Conservation (phyloP, 2,888 invertebrate genomes). For the Arenicola marina region DNA sequence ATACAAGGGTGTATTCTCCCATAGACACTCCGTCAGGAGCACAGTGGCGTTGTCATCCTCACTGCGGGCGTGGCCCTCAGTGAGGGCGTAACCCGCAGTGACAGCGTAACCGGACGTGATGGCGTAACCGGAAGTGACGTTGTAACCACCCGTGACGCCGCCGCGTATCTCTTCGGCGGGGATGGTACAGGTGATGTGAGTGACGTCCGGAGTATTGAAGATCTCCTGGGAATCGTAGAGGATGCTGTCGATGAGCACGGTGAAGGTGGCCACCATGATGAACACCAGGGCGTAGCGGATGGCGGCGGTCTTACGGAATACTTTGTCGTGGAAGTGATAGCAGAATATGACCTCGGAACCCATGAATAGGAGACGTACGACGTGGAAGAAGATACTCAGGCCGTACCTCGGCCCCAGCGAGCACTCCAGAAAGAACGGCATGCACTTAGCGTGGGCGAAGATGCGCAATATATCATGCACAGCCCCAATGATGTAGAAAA, state of each 20-base stretch:
- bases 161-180: no score
- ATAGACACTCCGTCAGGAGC: not conserved
- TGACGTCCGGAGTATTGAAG: no score
- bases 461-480: slow-evolving; percentile 4
- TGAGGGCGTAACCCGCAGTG: no score
- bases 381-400: not conserved
- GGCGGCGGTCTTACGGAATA: not conserved
- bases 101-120: no score
- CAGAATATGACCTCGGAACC: not conserved
- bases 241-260: not conserved
- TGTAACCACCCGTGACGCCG: no score
- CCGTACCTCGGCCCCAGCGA: not conserved
- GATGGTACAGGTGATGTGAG: no score
- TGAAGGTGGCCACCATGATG: not conserved
- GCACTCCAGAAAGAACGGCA: not conserved
- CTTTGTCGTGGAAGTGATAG: not conserved
- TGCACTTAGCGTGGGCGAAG: not conserved
- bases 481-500: slow-evolving; percentile 10
- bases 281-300: not conserved
- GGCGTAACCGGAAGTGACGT: no score
- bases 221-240: not conserved
- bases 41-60: not conserved
- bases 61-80: no score
- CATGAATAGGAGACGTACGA: not conserved
- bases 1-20: not conserved